Base-by-base conservation (phyloP, 1,140 invertebrate genomes). In the Meloidogyne hapla region DNA sequence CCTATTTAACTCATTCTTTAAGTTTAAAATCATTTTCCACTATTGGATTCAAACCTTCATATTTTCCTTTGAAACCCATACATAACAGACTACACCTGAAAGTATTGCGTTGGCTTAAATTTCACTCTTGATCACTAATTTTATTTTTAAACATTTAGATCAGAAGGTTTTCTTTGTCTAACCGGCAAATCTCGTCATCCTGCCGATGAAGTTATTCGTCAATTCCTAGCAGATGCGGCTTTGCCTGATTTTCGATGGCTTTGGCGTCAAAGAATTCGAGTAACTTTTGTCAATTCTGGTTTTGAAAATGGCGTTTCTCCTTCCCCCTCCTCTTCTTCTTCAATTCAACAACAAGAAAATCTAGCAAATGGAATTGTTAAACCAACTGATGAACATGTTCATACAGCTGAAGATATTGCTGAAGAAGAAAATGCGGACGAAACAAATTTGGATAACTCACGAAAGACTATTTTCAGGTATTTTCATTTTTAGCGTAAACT, bases 101-200 rank as follows among this genome's bases (percentile, higher is more conserved):
- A n/a, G n/a, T n/a, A n/a, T n/a, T n/a, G n/a, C n/a, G n/a, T n/a
- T n/a, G n/a, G n/a, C n/a, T n/a, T n/a, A n/a, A n/a, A n/a, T n/a
- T n/a, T n/a, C n/a, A n/a, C n/a, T n/a, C n/a, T n/a, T n/a, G n/a
- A n/a, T n/a, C n/a, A n/a, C n/a, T n/a, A n/a, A 23, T 48, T 15
- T 23, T 25, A 15, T 75, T 13, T 15, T 89, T 89, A 79, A 77
- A 70, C 64, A 45, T 73, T 67, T 74, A 92, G 93, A 74, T 98
- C 95, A 0, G 94, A 96, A 86, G 96, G 96, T 0, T 91, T 93
- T 84, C 90, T 99, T 0, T 94, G 96, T 89, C 97, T 68, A 92
- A 94, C 28, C 92, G 92, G 77, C 91, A 92, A 87, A 92, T 91
- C 80, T 91, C 91, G 77, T 10, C 69, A 87, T 25, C 89, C 91